Base-by-base conservation (phyloP, 1,140 invertebrate genomes). In the Sarcophaga bullata region DNA sequence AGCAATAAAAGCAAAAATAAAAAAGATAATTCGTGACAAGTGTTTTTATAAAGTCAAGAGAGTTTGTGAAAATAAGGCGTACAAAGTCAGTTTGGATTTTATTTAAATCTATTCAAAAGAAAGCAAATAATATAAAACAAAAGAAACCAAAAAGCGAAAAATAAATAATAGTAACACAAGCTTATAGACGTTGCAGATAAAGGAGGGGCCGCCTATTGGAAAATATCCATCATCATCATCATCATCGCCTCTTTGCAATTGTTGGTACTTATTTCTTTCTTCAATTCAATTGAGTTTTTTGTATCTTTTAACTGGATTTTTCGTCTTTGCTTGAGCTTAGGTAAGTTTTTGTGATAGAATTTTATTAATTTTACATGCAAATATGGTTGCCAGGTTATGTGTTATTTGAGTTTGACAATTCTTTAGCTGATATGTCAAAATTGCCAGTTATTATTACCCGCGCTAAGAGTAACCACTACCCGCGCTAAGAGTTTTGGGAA, bases 291-390 rank as follows among this genome's bases (percentile, higher is more conserved):
- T 76, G n/a, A n/a, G 15, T 48, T 76, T 17, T 49, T n/a, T 76
- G 4, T 19, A n/a, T 78, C 75, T 50, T 76, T 52, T 78, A 19
- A n/a, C 17, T 10, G 48, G 48, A 19, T 11, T 78, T 52, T 19
- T 76, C 15, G 73, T 78, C 48, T 78, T 78, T n/a, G 75, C 75
- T 50, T 52, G 50, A 78, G 48, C 75, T 78, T 52, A 78, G 75
- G 75, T 78, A 78, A 78, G 75, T 52, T 52, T 50, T 50, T 78
- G 6, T 50, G 6, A 49, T 48, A 62, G 15, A 17, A n/a, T 62
- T 13, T 15, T 62, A 62, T 15, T 10, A 17, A n/a, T 68, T 6
- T 17, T 37, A 37, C 25, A 68, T 68, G 19, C n/a, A 19, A 17
- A 17, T 78, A 78, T n/a, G 49, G 49, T 78, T 78, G 37, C 48